phyloP scores from a whole-genome alignment of 2,113 vertebrate species.

The Sebastes fasciatus region DNA sequence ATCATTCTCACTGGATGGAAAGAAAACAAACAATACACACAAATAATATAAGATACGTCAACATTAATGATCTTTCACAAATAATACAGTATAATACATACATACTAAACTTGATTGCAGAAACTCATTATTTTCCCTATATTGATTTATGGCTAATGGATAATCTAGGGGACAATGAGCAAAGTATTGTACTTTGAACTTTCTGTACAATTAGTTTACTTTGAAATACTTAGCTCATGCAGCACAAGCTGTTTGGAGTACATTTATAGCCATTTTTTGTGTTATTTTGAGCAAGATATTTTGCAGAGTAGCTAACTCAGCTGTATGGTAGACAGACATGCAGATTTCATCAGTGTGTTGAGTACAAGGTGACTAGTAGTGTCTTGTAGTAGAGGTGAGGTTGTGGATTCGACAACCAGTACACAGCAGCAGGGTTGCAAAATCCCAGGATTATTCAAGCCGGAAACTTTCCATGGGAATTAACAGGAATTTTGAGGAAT shows the following conservation, averaged over 20 bases:
- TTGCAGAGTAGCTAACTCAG: neutral
- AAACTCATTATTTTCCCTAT: neutral
- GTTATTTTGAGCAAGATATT: neutral
- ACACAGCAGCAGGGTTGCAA: neutral
- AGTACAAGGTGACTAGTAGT: no score
- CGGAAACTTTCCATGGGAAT: neutral
- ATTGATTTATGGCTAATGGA: neutral
- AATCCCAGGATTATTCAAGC: neutral
- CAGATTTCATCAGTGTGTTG: neutral
- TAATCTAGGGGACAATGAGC: neutral
- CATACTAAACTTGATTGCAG: neutral
- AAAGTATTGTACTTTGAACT: neutral
- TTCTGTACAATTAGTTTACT: neutral
- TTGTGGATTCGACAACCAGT: neutral
- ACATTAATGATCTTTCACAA: neutral
- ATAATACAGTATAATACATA: no score
- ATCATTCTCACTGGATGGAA: constrained; percentile 90
- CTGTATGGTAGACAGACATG: neutral
- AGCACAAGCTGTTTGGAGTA: neutral
- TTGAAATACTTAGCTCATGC: neutral
- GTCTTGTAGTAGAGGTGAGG: neutral
- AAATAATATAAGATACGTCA: neutral
- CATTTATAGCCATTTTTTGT: neutral
- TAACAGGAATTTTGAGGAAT: no score
- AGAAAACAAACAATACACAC: neutral